These are phyloP conservation scores for Eucera pruinosa DNA, from an alignment of 2,888 invertebrate genomes.

Conservation along the genomic window DNA sequence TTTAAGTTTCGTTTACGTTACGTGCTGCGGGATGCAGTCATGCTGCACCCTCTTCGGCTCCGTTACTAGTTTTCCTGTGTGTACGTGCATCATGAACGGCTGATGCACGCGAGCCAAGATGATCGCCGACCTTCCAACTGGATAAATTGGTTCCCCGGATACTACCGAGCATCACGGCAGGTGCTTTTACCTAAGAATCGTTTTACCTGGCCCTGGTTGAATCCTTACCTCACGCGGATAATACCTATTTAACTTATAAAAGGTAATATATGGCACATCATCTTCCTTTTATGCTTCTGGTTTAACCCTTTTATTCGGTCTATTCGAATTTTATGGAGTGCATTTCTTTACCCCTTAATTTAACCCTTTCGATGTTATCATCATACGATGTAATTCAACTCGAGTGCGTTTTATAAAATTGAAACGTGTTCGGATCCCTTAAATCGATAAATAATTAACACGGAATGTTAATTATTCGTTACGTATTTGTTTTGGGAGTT, in stretches of 20 bases:
- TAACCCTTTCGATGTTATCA: too few relatives aligned
- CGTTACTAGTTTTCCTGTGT: conserved; percentile 11
- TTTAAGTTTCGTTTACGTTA: conserved; percentile 75
- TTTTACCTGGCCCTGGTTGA: conserved; percentile 2
- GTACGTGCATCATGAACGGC: conserved; percentile 28
- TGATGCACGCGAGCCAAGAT: conserved; percentile 58
- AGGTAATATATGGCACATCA: background rate
- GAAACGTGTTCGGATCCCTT: too few relatives aligned
- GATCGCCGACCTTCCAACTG: conserved; percentile 44
- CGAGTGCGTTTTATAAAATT: too few relatives aligned
- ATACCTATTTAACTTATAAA: background rate
- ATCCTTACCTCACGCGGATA: too few relatives aligned
- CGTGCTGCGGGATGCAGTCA: conserved; percentile 49
- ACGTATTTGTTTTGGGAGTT: too few relatives aligned
- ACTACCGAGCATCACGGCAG: conserved; percentile 55
- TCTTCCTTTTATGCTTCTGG: background rate
- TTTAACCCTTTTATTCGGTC: too few relatives aligned
- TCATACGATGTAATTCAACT: too few relatives aligned
- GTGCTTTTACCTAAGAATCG: conserved; percentile 48
- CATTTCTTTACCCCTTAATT: too few relatives aligned
- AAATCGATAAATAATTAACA: too few relatives aligned
- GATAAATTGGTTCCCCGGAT: conserved; percentile 57
- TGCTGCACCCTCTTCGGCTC: conserved; percentile 18
- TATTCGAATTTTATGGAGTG: too few relatives aligned
- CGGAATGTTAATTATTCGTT: too few relatives aligned